Conservation (phyloP, 2,888 invertebrate species). For the Octonoba sinensis region DNA sequence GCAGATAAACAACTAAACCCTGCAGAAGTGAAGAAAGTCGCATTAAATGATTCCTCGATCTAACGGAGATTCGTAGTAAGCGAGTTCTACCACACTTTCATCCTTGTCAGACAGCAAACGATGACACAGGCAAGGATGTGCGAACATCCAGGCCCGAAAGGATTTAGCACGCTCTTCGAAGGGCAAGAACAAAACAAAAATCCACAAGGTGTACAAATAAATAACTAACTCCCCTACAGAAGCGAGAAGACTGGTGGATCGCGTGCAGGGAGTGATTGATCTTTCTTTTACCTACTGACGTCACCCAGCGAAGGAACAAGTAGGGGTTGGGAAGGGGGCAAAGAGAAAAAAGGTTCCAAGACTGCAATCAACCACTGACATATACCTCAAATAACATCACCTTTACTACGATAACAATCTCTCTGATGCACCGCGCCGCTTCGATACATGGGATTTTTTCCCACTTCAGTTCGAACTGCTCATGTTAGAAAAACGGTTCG, state of each 20-base stretch:
- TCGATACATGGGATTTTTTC: conserved; percentile 24
- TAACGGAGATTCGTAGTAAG: no score
- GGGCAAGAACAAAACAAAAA: conserved; percentile 17
- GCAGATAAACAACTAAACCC: no score
- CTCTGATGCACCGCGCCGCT: conserved; percentile 43
- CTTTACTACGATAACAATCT: conserved; percentile 58
- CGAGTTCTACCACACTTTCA: not conserved
- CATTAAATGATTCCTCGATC: no score
- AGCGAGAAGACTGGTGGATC: conserved; percentile 26
- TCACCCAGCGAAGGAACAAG: conserved; percentile 1
- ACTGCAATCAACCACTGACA: conserved; percentile 59
- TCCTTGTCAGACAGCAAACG: not conserved
- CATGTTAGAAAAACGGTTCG: no score
- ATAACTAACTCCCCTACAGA: conserved; percentile 15
- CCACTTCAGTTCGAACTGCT: conserved; percentile 23
- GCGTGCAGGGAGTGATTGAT: conserved; percentile 53
- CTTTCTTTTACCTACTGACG: conserved; percentile 25
- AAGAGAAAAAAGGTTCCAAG: conserved; percentile 17
- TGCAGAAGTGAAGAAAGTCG: no score
- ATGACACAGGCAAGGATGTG: conserved; percentile 18
- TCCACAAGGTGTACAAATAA: conserved; percentile 17
- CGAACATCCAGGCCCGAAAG: conserved; percentile 13
- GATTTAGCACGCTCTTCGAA: conserved; percentile 27
- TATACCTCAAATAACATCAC: conserved; percentile 63
- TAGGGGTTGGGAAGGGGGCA: not conserved